Conservation (phyloP, 2,888 invertebrate genomes). For the Rhopalosiphum nymphaeae region DNA sequence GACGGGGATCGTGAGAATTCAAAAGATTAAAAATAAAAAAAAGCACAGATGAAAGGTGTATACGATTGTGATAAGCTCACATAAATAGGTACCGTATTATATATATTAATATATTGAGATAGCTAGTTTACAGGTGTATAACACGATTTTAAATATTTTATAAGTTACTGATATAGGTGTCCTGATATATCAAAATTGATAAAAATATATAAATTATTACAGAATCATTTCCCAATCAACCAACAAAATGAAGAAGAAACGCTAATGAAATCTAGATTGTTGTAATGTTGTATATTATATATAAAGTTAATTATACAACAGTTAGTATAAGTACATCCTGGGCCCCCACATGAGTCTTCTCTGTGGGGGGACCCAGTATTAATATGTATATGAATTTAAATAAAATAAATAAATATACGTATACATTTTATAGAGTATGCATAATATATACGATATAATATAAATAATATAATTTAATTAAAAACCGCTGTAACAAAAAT, state of each 20-base stretch:
- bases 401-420: no score
- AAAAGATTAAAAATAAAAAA: constrained; percentile 14
- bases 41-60: constrained; percentile 51
- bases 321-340: not conserved
- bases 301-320: not conserved
- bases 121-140: not conserved
- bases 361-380: no score
- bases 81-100: no score
- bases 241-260: not conserved
- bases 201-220: not conserved
- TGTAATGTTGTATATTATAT: not conserved
- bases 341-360: no score
- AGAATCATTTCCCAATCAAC: not conserved
- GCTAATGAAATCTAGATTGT: not conserved
- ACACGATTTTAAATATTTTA: not conserved
- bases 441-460: not conserved
- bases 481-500: not conserved
- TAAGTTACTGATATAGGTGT: not conserved
- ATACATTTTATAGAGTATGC: not conserved
- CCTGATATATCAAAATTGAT: not conserved
- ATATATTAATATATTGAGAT: not conserved
- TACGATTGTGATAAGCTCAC: constrained; percentile 15
- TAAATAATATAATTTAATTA: not conserved
- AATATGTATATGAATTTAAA: no score
- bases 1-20: constrained; percentile 56